phyloP scores from a whole-genome alignment of 2,888 invertebrate genomes.

The Eurytoma californica region DNA sequence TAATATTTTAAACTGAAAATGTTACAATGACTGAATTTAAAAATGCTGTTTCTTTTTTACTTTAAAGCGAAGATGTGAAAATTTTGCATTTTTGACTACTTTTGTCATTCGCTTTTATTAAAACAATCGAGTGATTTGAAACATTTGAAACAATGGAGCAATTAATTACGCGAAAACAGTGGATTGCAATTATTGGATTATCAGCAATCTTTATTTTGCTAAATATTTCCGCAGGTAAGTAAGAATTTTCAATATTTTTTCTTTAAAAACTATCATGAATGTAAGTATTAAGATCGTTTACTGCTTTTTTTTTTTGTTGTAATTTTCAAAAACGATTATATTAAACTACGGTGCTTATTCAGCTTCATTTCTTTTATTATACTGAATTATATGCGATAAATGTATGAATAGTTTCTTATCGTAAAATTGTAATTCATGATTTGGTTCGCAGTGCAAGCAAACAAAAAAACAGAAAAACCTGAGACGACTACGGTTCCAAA shows the following conservation, averaged over 20 bases:
- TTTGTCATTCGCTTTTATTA: not conserved
- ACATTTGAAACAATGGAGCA: conserved; percentile 17
- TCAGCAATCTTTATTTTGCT: conserved; percentile 16
- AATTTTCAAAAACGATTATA: too few relatives aligned
- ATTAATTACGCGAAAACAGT: conserved; percentile 1
- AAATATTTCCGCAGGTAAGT: conserved; percentile 20
- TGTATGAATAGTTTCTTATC: not conserved
- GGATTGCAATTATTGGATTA: conserved; percentile 11
- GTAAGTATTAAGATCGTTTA: not conserved
- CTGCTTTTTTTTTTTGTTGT: too few relatives aligned
- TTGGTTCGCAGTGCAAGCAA: conserved; percentile 16
- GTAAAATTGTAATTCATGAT: not conserved
- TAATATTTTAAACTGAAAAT: too few relatives aligned
- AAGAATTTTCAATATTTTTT: not conserved
- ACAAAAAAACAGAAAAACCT: conserved; percentile 40
- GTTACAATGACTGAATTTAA: too few relatives aligned
- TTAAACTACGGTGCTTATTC: too few relatives aligned
- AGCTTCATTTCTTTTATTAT: too few relatives aligned
- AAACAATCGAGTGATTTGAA: not conserved
- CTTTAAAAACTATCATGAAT: not conserved
- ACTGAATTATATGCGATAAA: too few relatives aligned
- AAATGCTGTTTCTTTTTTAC: not conserved
- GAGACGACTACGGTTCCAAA: conserved; percentile 27
- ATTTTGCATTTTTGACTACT: not conserved
- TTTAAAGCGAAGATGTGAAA: not conserved